Base-by-base conservation (phyloP, 1,140 invertebrate genomes). In the Myzus persicae region DNA sequence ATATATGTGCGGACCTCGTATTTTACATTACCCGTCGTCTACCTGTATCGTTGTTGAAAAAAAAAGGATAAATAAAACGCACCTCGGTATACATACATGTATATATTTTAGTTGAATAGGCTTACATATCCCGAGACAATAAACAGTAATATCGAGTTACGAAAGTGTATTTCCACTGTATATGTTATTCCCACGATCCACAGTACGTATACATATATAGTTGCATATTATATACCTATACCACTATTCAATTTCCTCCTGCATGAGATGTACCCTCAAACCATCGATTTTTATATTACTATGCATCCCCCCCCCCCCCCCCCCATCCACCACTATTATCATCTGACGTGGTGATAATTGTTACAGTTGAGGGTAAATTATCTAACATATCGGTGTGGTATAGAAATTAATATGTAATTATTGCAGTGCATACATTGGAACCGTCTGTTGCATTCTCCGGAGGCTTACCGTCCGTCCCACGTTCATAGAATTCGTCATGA, bases 141-240 rank as follows among this genome's bases (percentile, higher is more conserved):
- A 51, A 89, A 89, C 88, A 54, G 48, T 54, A 93, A 93, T 93
- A 93, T 93, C 91, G 91, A 51, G 24, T 93, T 93, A 93, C 91
- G 91, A 93, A 93, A 84, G 91, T 84, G 36, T 51, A 85, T 84
- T 92, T 85, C 44, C 4, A 82, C 67, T 67, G 59, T 20, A 31
- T 51, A 48, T 36, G 11, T 42, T 85, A 54, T 93, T 93, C 91
- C 81, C 81, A 85, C 81, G 81, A 81, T 90, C 36, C 22, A 46
- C 44, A n/a, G n/a, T n/a, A 26, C 44, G n/a, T n/a, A 67, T n/a
- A n/a, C 31, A 5, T 67, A 18, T 76, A 22, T 36, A 36, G 31
- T 88, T 36, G 44, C 48, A 48, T 89, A 46, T 88, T 89, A 46
- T 88, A 36, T 54, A 76, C n/a, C 31, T 76, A n/a, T 88, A 59